phyloP scores from a whole-genome alignment of 2,888 invertebrate species.

The Cantharis flavilabris region DNA sequence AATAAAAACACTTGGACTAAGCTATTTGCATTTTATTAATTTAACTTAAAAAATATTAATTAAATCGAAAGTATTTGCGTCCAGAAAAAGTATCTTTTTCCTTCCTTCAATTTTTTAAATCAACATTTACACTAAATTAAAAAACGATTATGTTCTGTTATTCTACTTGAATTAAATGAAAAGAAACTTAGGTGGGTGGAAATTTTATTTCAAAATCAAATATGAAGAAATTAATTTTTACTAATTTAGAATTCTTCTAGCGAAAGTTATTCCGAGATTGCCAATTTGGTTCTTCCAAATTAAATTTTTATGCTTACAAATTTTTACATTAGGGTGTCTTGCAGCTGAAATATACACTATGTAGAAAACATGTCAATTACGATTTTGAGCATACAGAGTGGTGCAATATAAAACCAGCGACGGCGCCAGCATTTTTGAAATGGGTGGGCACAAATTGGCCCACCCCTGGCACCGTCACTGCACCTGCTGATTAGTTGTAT shows the following conservation, averaged over 20 bases:
- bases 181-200: not conserved
- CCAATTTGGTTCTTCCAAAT: not conserved
- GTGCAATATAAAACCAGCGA: too few species aligned
- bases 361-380: too few species aligned
- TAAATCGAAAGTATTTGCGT: not conserved
- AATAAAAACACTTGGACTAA: not conserved
- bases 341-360: too few species aligned
- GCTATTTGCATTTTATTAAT: not conserved
- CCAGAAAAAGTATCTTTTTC: not conserved
- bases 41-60: not conserved
- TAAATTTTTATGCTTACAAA: not conserved
- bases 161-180: not conserved
- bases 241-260: not conserved
- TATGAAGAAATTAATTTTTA: not conserved
- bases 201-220: not conserved
- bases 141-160: not conserved
- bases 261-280: not conserved
- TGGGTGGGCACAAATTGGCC: too few species aligned
- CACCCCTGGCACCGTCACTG: too few species aligned
- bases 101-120: not conserved
- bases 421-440: too few species aligned
- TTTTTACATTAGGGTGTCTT: not conserved
- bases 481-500: too few species aligned
- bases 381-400: too few species aligned
- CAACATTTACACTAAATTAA: not conserved